Evolutionary conservation across 2,888 invertebrate genomes (phyloP).

Genomic region (Phanerotoma sp.): DNA sequence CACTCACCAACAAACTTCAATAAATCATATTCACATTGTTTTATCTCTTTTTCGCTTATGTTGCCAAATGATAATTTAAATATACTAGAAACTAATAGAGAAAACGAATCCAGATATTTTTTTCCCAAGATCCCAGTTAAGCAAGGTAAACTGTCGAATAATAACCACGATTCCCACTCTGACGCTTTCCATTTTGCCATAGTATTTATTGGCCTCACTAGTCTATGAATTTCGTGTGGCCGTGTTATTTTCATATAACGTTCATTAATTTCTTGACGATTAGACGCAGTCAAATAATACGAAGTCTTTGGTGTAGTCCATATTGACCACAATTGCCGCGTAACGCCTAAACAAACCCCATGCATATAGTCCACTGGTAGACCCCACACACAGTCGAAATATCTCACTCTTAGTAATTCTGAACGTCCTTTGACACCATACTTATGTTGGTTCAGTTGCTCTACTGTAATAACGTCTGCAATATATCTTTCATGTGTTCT

Average conservation of each 20-base stretch:
- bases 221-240: conserved; percentile 16
- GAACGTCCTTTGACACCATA: conserved; percentile 22
- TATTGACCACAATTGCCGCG: conserved; percentile 18
- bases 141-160: conserved; percentile 15
- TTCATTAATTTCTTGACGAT: conserved; percentile 12
- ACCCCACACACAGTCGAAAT: conserved; percentile 26
- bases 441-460: not conserved
- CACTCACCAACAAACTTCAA: conserved; percentile 26
- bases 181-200: conserved; percentile 19
- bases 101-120: conserved; percentile 11
- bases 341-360: conserved; percentile 22
- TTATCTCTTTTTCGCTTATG: conserved; percentile 14
- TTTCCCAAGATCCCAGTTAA: conserved; percentile 13
- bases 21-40: conserved; percentile 27
- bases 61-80: not conserved
- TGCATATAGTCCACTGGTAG: conserved; percentile 27
- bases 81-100: conserved; percentile 13
- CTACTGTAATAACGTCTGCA: conserved; percentile 13
- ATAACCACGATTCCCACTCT: conserved; percentile 19
- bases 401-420: conserved; percentile 2
- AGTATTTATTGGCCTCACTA: conserved; percentile 4
- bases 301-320: conserved; percentile 11
- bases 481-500: conserved; percentile 12
- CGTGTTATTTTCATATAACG: conserved; percentile 8
- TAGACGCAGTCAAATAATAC: conserved; percentile 3